Evolutionary conservation across 1,140 invertebrate genomes (phyloP).

Genomic region (Campodea augens): DNA sequence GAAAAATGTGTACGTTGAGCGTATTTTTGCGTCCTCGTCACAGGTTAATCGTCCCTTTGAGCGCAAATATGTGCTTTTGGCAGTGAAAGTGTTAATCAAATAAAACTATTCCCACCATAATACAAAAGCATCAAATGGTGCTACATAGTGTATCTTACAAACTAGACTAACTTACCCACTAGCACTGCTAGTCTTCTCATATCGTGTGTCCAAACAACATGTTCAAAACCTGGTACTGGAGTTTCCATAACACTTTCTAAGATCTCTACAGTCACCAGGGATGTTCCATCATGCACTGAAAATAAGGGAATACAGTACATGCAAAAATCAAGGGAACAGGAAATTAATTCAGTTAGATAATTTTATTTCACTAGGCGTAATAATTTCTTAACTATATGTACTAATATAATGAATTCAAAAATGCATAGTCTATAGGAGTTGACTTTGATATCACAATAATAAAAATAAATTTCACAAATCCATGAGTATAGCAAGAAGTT

Average conservation of each 20-base stretch:
- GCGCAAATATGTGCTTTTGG: too few species aligned
- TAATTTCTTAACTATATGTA: too few species aligned
- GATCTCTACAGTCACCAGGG: constrained; percentile 50
- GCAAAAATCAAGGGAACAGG: neutral
- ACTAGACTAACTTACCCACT: constrained; percentile 30
- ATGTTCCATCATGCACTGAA: constrained; percentile 42
- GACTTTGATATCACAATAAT: too few species aligned
- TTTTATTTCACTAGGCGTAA: neutral
- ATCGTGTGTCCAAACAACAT: constrained; percentile 85
- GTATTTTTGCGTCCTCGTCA: too few species aligned
- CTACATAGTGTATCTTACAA: neutral
- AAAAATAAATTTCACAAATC: too few species aligned
- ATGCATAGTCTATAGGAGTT: too few species aligned
- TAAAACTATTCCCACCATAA: too few species aligned
- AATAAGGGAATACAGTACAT: constrained; percentile 11
- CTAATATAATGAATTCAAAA: too few species aligned
- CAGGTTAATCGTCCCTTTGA: too few species aligned
- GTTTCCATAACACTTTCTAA: constrained; percentile 42
- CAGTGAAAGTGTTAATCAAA: too few species aligned
- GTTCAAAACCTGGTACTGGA: constrained; percentile 36
- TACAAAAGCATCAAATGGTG: neutral
- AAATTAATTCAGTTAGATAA: neutral
- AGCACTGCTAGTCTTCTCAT: constrained; percentile 84
- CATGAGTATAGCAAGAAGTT: too few species aligned
- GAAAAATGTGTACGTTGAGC: too few species aligned